These are phyloP conservation scores for Notospermus geniculatus DNA, from an alignment of 1,140 invertebrate genomes.

Conservation along the genomic window DNA sequence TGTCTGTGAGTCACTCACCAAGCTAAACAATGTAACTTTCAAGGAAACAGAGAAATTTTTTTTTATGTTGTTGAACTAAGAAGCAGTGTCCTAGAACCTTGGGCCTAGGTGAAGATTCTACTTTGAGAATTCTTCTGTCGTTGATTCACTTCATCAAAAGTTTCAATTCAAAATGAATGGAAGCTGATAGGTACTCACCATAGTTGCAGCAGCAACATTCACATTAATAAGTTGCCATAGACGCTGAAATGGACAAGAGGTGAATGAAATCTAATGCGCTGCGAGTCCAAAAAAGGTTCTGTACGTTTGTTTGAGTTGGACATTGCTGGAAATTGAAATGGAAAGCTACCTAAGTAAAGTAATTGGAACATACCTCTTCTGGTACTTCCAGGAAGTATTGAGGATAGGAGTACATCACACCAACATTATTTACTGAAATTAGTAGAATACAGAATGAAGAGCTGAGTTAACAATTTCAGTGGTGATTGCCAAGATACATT, in stretches of 20 bases:
- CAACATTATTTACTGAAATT: conserved; percentile 84
- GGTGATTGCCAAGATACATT: too few relatives aligned
- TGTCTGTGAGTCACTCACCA: too few relatives aligned
- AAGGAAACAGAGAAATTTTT: not conserved
- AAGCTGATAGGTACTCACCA: conserved; percentile 50
- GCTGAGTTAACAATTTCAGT: too few relatives aligned
- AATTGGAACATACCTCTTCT: conserved; percentile 50
- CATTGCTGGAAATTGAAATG: not conserved
- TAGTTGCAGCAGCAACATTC: conserved; percentile 80
- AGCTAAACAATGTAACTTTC: not conserved
- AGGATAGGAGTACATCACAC: conserved; percentile 79
- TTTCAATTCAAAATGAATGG: too few relatives aligned
- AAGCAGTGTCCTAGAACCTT: not conserved
- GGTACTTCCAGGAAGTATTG: conserved; percentile 76
- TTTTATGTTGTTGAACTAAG: not conserved
- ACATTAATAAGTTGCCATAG: conserved; percentile 84
- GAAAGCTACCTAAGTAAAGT: not conserved
- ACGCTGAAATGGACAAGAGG: conserved; percentile 51
- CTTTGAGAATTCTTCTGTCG: too few relatives aligned
- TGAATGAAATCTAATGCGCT: not conserved
- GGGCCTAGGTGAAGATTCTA: too few relatives aligned
- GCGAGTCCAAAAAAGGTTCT: not conserved
- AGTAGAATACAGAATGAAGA: too few relatives aligned
- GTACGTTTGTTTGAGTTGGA: not conserved
- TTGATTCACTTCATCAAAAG: too few relatives aligned